Evolutionary conservation across 2,888 invertebrate species (phyloP).

Genomic region (Clostera curtula): DNA sequence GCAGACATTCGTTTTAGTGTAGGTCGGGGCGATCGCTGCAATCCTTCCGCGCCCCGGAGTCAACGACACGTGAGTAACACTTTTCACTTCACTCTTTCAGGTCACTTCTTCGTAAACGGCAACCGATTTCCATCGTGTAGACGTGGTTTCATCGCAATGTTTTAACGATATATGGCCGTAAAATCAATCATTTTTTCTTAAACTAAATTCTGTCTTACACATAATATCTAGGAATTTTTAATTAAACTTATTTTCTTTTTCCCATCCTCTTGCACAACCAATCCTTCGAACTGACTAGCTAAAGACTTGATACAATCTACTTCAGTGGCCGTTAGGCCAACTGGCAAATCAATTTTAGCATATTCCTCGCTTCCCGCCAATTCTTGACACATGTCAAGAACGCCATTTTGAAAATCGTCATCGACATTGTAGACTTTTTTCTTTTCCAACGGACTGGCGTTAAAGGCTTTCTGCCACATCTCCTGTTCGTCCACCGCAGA

Average conservation of each 20-base stretch:
- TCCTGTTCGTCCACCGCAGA: conserved; percentile 34
- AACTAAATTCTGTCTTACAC: not conserved
- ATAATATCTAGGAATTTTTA: conserved; percentile 27
- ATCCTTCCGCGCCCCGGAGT: too few species aligned
- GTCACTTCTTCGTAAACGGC: too few species aligned
- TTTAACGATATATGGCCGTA: too few species aligned
- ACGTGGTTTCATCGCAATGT: too few species aligned
- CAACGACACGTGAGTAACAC: too few species aligned
- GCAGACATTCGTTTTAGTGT: too few species aligned
- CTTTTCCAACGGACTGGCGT: conserved; percentile 25
- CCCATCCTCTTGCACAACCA: conserved; percentile 38
- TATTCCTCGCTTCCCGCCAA: conserved; percentile 40
- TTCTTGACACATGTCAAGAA: conserved; percentile 48
- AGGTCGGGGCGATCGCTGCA: too few species aligned
- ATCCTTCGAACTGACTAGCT: conserved; percentile 32
- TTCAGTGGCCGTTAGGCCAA: conserved; percentile 40
- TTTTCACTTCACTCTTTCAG: too few species aligned
- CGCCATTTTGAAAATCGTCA: conserved; percentile 43
- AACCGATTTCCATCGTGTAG: too few species aligned
- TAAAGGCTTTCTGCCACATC: conserved; percentile 54
- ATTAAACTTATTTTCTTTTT: conserved; percentile 42
- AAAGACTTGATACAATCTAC: conserved; percentile 43
- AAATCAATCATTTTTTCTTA: too few species aligned
- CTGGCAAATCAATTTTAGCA: conserved; percentile 48
- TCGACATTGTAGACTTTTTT: conserved; percentile 41